phyloP scores from a whole-genome alignment of 2,888 invertebrate genomes.

The Leucoma salicis region DNA sequence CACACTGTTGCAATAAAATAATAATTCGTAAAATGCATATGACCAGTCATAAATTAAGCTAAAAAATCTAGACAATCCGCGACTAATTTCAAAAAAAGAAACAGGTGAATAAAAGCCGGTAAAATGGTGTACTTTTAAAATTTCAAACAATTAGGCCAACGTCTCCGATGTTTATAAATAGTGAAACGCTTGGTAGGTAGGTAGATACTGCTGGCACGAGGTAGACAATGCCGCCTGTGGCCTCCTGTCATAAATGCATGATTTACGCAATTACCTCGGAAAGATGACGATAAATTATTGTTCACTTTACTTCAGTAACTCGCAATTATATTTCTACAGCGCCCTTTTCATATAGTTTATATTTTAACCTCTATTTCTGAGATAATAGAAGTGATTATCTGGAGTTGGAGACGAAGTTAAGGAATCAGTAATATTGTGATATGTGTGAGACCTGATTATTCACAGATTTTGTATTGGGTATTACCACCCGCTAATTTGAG shows the following conservation, averaged over 20 bases:
- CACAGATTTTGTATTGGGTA: conserved; percentile 70
- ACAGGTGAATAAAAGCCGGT: conserved; percentile 24
- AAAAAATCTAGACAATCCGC: not conserved
- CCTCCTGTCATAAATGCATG: conserved; percentile 78
- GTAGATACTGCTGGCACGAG: conserved; percentile 39
- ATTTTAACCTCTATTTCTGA: conserved; percentile 40
- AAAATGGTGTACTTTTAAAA: conserved; percentile 26
- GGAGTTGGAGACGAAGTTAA: conserved; percentile 4
- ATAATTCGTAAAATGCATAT: not conserved
- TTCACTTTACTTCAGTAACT: conserved; percentile 62
- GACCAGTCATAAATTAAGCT: not conserved
- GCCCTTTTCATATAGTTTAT: conserved; percentile 2
- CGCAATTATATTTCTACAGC: conserved; percentile 35
- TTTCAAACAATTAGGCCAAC: conserved; percentile 47
- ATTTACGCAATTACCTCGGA: conserved; percentile 78
- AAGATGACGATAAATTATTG: conserved; percentile 77
- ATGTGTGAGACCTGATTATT: conserved; percentile 63
- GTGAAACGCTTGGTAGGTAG: conserved; percentile 10
- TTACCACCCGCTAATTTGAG: conserved; percentile 76
- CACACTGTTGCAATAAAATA: not conserved
- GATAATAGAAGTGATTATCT: conserved; percentile 9
- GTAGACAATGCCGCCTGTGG: conserved; percentile 66
- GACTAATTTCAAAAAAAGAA: conserved; percentile 20
- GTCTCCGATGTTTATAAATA: not conserved
- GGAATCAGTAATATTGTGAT: conserved; percentile 33